phyloP scores from a whole-genome alignment of 1,140 invertebrate genomes.

The Sitodiplosis mosellana region DNA sequence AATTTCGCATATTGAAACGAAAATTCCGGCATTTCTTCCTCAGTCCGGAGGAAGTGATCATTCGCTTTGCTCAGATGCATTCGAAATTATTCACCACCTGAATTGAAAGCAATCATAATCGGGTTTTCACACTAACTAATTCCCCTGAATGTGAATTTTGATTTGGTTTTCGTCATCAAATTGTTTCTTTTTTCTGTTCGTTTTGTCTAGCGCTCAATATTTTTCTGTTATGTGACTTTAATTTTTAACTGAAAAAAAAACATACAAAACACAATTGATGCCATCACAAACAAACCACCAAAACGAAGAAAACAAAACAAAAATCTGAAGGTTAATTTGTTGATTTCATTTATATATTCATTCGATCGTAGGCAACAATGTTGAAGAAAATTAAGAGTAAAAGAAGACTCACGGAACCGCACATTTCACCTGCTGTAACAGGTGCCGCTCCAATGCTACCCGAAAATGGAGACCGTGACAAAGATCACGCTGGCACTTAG shows the following conservation, averaged over 20 bases:
- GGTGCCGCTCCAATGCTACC: constrained; percentile 11
- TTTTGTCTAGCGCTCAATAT: too few relatives aligned
- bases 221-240: too few relatives aligned
- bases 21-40: constrained; percentile 10
- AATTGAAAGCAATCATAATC: too few relatives aligned
- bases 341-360: background rate
- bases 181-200: constrained; percentile 1
- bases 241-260: too few relatives aligned
- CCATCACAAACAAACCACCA: too few relatives aligned
- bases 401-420: constrained; percentile 68
- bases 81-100: constrained; percentile 1
- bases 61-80: background rate
- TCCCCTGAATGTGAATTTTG: background rate
- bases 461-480: constrained; percentile 19
- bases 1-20: too few relatives aligned
- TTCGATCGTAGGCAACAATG: constrained; percentile 35
- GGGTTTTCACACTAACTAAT: background rate
- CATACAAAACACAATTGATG: too few relatives aligned
- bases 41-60: background rate
- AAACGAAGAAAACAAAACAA: background rate
- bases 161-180: background rate
- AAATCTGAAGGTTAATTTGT: background rate
- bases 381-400: constrained; percentile 83
- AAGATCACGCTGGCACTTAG: constrained; percentile 19
- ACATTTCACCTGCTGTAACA: constrained; percentile 41